phyloP scores from a whole-genome alignment of 2,113 vertebrate species.

The Peromyscus maniculatus region DNA sequence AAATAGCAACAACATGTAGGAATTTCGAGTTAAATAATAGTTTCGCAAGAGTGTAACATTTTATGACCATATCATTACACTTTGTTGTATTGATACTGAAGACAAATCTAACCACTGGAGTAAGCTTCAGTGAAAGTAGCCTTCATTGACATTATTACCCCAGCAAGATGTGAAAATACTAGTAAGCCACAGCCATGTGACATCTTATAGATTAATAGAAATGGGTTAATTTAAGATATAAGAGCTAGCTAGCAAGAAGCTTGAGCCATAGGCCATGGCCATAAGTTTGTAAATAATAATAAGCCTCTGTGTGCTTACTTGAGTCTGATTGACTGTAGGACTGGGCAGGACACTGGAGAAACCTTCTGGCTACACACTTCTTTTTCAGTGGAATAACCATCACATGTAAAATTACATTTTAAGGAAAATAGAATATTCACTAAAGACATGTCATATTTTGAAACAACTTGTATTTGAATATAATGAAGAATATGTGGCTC shows the following conservation, averaged over 20 bases:
- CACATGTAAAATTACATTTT: not conserved
- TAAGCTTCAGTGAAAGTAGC: not conserved
- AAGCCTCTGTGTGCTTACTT: no score
- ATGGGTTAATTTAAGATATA: no score
- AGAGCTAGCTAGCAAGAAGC: no score
- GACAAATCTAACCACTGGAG: not conserved
- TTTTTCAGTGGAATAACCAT: not conserved
- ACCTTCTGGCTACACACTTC: not conserved
- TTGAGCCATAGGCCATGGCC: no score
- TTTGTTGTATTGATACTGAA: not conserved
- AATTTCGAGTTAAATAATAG: not conserved
- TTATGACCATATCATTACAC: not conserved
- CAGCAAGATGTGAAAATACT: no score
- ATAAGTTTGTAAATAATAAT: no score
- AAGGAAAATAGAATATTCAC: not conserved
- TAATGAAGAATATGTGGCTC: not conserved
- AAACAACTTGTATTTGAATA: not conserved
- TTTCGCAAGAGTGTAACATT: not conserved
- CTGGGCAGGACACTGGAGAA: no score
- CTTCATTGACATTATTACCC: not conserved
- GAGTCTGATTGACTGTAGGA: no score
- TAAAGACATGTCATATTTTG: not conserved
- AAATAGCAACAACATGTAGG: not conserved
- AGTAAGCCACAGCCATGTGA: no score
- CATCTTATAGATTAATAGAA: not conserved